phyloP scores from a whole-genome alignment of 2,888 invertebrate genomes.

The Andrena hattorfiana region DNA sequence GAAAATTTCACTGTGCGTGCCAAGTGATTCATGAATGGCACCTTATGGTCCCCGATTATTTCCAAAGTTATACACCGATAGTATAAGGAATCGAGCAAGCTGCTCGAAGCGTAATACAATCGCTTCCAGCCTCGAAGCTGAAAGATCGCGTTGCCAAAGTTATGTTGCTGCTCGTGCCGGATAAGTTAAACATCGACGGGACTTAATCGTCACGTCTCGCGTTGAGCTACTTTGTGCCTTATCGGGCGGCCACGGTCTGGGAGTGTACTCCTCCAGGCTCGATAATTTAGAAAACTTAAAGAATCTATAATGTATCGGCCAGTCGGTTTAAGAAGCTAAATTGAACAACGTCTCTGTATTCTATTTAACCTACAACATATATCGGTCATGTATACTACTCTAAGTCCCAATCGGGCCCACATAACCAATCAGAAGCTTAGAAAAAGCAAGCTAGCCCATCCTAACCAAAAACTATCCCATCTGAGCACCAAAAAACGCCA shows the following conservation, averaged over 20 bases:
- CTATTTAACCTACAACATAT: too few relatives aligned
- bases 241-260: slow-evolving; percentile 48
- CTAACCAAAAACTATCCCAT: too few relatives aligned
- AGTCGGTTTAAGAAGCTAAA: too few relatives aligned
- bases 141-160: slow-evolving; percentile 73
- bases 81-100: slow-evolving; percentile 38
- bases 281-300: background rate
- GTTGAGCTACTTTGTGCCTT: slow-evolving; percentile 72
- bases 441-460: too few relatives aligned
- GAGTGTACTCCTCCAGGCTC: slow-evolving; percentile 5
- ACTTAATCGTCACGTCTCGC: slow-evolving; percentile 78
- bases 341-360: too few relatives aligned
- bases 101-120: slow-evolving; percentile 72
- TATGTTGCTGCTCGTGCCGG: slow-evolving; percentile 78
- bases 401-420: too few relatives aligned
- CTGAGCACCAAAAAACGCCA: background rate
- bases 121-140: slow-evolving; percentile 66
- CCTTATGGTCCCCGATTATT: slow-evolving; percentile 9
- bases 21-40: background rate
- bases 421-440: too few relatives aligned
- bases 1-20: background rate
- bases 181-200: slow-evolving; percentile 76
- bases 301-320: too few relatives aligned
- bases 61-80: slow-evolving; percentile 37
- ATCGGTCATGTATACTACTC: too few relatives aligned